These are phyloP conservation scores for Cairina moschata DNA, from an alignment of 2,113 vertebrate species.

Conservation along the genomic window DNA sequence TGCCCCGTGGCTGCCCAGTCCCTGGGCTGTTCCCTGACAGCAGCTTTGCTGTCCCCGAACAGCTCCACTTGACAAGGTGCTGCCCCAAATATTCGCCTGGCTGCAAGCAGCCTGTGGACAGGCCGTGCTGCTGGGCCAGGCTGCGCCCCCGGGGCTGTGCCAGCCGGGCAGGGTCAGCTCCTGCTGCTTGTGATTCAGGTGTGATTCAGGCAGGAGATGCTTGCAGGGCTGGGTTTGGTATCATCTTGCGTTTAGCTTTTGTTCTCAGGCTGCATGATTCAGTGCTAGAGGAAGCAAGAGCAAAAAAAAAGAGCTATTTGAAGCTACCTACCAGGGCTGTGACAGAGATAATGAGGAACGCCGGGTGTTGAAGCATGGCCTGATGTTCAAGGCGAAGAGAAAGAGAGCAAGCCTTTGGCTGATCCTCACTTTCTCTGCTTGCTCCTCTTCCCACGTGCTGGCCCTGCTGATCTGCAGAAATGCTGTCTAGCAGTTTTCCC, in stretches of 20 bases:
- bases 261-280: not conserved
- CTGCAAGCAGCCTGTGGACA: not conserved
- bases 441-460: not conserved
- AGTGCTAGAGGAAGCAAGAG: not conserved
- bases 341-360: fast-evolving
- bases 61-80: not conserved
- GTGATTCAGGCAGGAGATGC: not conserved
- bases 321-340: not conserved
- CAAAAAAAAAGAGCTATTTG: not conserved
- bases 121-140: fast-evolving
- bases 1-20: fast-evolving
- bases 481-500: not conserved
- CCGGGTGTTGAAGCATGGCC: not conserved
- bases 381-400: fast-evolving
- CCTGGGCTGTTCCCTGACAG: not conserved
- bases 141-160: not conserved
- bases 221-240: not conserved
- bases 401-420: not conserved
- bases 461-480: not conserved
- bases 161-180: fast-evolving
- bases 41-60: not conserved
- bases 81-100: fast-evolving
- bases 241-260: not conserved
- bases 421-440: not conserved
- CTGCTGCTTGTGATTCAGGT: not conserved